Percentiles rank a stretch among this genome's conserved stretches.
Conservation (phyloP, 2,888 invertebrate species). For the Drepana falcataria region DNA sequence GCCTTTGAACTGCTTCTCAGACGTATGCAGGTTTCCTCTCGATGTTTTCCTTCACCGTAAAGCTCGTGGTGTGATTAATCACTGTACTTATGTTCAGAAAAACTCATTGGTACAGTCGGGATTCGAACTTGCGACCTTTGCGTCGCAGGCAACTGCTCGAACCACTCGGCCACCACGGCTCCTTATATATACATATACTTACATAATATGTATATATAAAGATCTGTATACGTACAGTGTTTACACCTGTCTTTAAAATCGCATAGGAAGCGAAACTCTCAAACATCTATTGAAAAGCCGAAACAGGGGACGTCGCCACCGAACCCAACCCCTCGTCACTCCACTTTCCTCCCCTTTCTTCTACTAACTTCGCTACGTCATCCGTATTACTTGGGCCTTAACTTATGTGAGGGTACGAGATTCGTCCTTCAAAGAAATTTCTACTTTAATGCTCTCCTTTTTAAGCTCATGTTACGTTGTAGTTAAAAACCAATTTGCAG, state of each 20-base stretch:
- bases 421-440: constrained; percentile 20
- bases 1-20: no score
- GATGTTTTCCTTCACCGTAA: no score
- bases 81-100: no score
- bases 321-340: constrained; percentile 55
- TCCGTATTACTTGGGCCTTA: constrained; percentile 76
- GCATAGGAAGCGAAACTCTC: constrained; percentile 60
- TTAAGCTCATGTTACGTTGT: constrained; percentile 25
- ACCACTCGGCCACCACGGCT: no score
- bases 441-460: constrained; percentile 3
- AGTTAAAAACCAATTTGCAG: constrained; percentile 58
- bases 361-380: constrained; percentile 77
- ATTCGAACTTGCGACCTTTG: no score
- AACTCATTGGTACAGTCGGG: no score
- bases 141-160: no score
- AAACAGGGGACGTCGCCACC: constrained; percentile 64
- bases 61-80: no score
- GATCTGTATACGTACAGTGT: constrained; percentile 14
- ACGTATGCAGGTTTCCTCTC: no score
- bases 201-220: neutral
- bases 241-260: constrained; percentile 69
- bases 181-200: constrained; percentile 15
- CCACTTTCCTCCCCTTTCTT: constrained; percentile 73
- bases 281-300: constrained; percentile 77
- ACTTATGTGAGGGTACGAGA: constrained; percentile 70